phyloP scores from a whole-genome alignment of 2,113 vertebrate species.

The Sylvilagus bachmani region DNA sequence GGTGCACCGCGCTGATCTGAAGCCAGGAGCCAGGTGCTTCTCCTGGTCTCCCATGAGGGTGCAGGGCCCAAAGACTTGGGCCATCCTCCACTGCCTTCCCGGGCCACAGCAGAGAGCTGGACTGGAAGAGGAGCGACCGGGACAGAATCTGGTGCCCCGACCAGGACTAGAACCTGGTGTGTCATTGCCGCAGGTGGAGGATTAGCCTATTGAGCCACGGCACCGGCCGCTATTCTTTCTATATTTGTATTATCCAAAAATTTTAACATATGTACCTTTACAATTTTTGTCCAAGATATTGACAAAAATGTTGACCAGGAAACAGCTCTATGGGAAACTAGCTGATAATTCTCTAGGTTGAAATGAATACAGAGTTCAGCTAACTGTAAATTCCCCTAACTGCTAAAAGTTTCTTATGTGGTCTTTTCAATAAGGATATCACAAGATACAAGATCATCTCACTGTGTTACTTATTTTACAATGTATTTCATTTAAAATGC shows the following conservation, averaged over 20 bases:
- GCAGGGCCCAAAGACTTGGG: no score
- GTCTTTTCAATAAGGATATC: conserved; percentile 10
- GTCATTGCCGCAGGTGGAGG: no score
- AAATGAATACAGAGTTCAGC: conserved; percentile 38
- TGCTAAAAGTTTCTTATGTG: neutral
- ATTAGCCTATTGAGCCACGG: no score
- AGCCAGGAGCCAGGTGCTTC: no score
- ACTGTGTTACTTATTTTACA: conserved; percentile 21
- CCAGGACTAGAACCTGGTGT: no score
- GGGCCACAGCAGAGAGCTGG: no score
- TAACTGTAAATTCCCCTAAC: neutral
- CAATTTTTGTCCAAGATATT: conserved; percentile 54
- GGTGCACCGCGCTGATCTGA: no score
- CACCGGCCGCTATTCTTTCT: conserved; percentile 12
- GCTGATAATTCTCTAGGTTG: neutral
- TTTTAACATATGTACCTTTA: neutral
- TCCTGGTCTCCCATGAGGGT: no score
- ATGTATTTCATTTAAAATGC: conserved; percentile 46
- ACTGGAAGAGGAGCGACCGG: no score
- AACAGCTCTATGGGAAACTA: neutral
- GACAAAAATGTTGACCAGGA: conserved; percentile 19
- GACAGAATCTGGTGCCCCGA: no score
- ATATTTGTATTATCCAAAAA: conserved; percentile 5
- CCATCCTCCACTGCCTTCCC: no score
- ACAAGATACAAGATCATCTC: conserved; percentile 2